Percentiles rank a stretch among this genome's conserved stretches.
Evolutionary conservation across 2,888 invertebrate species (phyloP).

Genomic region (Macropis europaea): DNA sequence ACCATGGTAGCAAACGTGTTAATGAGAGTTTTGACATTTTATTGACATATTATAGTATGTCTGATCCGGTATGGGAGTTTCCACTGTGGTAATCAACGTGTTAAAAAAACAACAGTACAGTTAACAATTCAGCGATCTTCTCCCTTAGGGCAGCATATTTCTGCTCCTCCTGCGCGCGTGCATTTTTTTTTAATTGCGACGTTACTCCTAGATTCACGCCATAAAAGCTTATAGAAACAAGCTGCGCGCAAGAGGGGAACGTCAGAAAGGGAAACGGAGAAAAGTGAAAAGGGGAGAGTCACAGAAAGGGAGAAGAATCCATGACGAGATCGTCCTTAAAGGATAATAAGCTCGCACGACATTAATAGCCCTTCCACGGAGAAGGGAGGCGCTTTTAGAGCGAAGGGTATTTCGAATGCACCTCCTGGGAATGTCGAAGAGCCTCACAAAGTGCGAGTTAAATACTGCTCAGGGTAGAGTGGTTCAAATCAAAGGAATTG

Average conservation of each 20-base stretch:
- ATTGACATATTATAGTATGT: too few species aligned
- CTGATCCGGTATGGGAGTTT: too few species aligned
- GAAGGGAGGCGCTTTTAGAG: conserved; percentile 22
- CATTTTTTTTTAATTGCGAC: conserved; percentile 11
- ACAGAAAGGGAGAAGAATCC: conserved; percentile 15
- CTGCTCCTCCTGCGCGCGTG: background rate
- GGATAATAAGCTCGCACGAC: conserved; percentile 64
- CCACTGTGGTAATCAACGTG: too few species aligned
- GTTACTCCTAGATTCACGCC: conserved; percentile 2
- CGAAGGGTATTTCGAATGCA: conserved; percentile 45
- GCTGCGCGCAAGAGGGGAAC: background rate
- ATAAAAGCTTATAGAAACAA: conserved; percentile 13
- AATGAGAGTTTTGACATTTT: too few species aligned
- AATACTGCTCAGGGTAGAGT: too few species aligned
- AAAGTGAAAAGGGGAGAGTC: conserved; percentile 15
- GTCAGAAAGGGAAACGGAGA: background rate
- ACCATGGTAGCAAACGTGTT: too few species aligned
- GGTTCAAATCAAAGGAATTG: too few species aligned
- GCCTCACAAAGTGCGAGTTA: conserved; percentile 21
- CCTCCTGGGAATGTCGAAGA: conserved; percentile 30
- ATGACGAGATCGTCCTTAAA: conserved; percentile 53
- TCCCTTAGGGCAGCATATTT: background rate
- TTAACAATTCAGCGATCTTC: too few species aligned
- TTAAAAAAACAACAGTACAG: too few species aligned
- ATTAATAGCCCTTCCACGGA: conserved; percentile 45